A percentile compares a stretch with the other conserved stretches of the same genome.
Conservation (phyloP, 2,797 vertebrate genomes). For the Myotis daubentonii region DNA sequence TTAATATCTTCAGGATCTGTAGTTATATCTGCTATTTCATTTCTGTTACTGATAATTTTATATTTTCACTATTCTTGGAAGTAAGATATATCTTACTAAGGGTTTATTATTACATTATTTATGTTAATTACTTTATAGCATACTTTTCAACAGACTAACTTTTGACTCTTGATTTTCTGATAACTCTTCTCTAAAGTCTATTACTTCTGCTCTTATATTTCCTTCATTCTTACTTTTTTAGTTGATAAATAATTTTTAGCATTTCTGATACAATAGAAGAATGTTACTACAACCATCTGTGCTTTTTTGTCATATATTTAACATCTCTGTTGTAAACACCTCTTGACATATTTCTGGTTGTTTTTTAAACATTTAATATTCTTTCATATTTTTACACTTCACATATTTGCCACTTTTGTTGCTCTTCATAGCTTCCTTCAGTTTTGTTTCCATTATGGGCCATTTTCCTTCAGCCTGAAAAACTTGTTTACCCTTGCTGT, state of each 20-base stretch:
- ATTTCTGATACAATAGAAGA: background rate
- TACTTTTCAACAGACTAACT: background rate
- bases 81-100: background rate
- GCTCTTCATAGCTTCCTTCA: background rate
- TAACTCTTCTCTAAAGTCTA: background rate
- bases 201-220: background rate
- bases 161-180: slow-evolving; percentile 15
- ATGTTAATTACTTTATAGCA: background rate
- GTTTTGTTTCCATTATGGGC: background rate
- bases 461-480: background rate
- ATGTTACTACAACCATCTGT: background rate
- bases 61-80: background rate
- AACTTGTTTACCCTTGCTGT: background rate
- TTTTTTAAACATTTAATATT: background rate
- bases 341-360: background rate
- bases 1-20: background rate
- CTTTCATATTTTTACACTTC: background rate
- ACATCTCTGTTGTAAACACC: background rate
- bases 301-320: background rate
- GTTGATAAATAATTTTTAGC: background rate
- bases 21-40: background rate
- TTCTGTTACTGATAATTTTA: background rate
- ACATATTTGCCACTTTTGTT: background rate
- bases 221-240: background rate
- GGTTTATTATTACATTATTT: background rate